Evolutionary conservation across 2,113 vertebrate species (phyloP), one percentile per base, ranked within the genome.

Genomic region (Panthera leo): DNA sequence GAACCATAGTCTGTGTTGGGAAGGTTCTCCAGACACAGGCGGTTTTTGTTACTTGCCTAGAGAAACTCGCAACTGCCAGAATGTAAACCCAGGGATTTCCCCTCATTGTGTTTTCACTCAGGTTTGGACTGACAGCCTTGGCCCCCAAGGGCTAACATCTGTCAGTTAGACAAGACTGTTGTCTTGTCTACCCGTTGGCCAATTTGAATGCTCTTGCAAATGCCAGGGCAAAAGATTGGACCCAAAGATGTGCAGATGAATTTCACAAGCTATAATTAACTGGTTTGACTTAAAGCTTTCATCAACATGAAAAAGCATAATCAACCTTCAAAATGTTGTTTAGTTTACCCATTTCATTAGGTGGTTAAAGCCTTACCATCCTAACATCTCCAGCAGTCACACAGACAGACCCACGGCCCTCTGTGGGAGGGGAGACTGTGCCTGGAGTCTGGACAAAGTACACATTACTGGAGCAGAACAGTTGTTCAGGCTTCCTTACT

Each of bases 241-340:
- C 55, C 10, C 7, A 91, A 65, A 96, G 63, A 87, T 15, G 55
- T 53, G 29, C 82, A 80, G 23, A 48, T 95, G 96, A 95, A 21
- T 80, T 86, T 71, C 93, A 51, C 78, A 91, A 87, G 89, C 39
- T 88, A 34, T 91, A 86, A 86, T 97, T 78, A 93, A 91, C 36
- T 88, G 45, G 34, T 92, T 48, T 91, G 71, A 93, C 25, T 82
- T 94, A 95, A 68, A 86, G 67, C 42, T 93, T 94, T 63, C 31
- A 70, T 97, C 58, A 73, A 42, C 31, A 48, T n/a, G 67, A 93
- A 31, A 85, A 83, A 97, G 39, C 48, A 75, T 61, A 75, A 29
- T 91, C 89, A 95, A 75, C 12, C 1, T 84, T 85, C 85, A 68
- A 19, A 16, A 94, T 11, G 7, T 55, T 48, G 65, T 93, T 97